Conservation (phyloP, 92 coral and sea anemone genomes). For the Muricea muricata region DNA sequence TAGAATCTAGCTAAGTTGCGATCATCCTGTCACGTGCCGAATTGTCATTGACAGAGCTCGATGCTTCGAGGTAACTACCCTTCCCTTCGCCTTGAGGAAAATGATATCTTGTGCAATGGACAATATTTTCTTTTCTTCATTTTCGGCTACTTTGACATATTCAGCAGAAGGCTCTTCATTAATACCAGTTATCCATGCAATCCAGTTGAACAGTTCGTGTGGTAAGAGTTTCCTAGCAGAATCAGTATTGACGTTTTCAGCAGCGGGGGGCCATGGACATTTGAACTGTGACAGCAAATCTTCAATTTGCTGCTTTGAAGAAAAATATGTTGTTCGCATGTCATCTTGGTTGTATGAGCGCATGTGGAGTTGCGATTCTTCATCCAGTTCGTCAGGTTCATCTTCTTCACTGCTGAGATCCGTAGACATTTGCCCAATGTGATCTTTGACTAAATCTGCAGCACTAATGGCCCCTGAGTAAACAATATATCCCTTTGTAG, state of each 20-base stretch:
- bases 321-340: conserved; percentile 26
- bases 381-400: conserved; percentile 3
- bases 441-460: conserved; percentile 10
- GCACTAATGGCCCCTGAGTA: conserved; percentile 20
- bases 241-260: conserved; percentile 22
- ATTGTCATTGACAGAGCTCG: conserved; percentile 35
- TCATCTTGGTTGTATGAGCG: conserved; percentile 15
- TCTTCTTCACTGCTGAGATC: background rate
- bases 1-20: conserved; percentile 15
- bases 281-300: background rate
- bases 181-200: conserved; percentile 28
- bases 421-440: background rate
- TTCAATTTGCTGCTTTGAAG: conserved; percentile 19
- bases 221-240: conserved; percentile 15
- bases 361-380: background rate
- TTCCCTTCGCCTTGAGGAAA: conserved; percentile 26
- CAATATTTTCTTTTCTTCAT: conserved; percentile 11
- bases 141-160: conserved; percentile 20
- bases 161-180: conserved; percentile 24
- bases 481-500: conserved; percentile 18
- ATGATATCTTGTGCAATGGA: conserved; percentile 27
- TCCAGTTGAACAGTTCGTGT: conserved; percentile 13
- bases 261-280: conserved; percentile 12
- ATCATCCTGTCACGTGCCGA: conserved; percentile 37
- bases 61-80: conserved; percentile 19